Evolutionary conservation across 2,888 invertebrate genomes (phyloP), one percentile per base, ranked within the genome.

Genomic region (Dinocampus coccinellae): DNA sequence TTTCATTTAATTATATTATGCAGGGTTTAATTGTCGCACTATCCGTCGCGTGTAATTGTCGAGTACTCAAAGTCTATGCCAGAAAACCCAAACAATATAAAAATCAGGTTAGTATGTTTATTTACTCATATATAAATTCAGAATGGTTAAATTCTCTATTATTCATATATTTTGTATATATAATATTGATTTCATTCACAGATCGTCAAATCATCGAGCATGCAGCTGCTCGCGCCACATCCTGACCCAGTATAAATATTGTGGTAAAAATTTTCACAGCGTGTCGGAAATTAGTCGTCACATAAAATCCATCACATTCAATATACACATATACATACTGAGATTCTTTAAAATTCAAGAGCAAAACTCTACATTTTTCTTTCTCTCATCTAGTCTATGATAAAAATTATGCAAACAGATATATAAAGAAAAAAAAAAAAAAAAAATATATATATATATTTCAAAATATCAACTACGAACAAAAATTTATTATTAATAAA

Each of bases 21-120:
- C 88, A 92, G 88, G 93, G 92, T 52, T 89, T 92, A 73, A 88
- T 91, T 76, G 90, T 92, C 69, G 90, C 92, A 16, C 87, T 91
- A 81, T 88, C 91, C 73, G 91, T 92, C 66, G 91, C 92, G 26
- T 92, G 92, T 84, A 91, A 92, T 85, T 91, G 91, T 78, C 80
- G 85, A 69, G 84, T 87, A 24, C 80, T 87, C 67, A 87, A 87
- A 75, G 83, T 86, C 68, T 87, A 87, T 78, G 85, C 87, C 64
- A 84, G 85, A 70, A 85, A 86, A 74, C 83, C 85, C 75, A 84
- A 84, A 69, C 85, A 83, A 58, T 82, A 85, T 9, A 85, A 85
- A 76, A 82, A 84, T 72, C 86, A 87, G 84, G 87, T 87, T 81
- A 73, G 74, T 34, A 67, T 52, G 24, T 22, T 20, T 66, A 39